Conservation (phyloP, 1,140 invertebrate genomes). For the Bemisia tabaci region DNA sequence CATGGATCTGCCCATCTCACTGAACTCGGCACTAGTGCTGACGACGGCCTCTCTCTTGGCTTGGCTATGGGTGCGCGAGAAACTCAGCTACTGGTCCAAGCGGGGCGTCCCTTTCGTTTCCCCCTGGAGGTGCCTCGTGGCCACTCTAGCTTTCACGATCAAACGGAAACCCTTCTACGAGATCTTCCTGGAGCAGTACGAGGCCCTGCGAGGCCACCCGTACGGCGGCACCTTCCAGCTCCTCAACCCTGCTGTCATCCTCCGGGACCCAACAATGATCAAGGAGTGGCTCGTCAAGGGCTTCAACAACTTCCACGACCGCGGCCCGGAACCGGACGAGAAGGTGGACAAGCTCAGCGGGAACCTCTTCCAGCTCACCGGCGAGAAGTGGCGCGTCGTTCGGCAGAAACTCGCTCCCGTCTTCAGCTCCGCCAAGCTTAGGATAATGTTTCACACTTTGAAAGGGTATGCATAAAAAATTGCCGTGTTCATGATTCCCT, state of each 20-base stretch:
- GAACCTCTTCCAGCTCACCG: slow-evolving; percentile 21
- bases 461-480: slow-evolving; percentile 28
- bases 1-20: neutral
- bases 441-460: slow-evolving; percentile 36
- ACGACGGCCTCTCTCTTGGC: neutral
- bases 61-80: neutral
- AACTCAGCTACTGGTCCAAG: neutral
- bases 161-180: neutral
- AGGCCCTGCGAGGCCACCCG: neutral
- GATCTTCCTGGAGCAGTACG: neutral
- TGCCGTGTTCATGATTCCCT: slow-evolving; percentile 19
- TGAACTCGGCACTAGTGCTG: neutral
- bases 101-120: neutral
- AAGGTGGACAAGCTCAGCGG: slow-evolving; percentile 22
- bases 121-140: neutral
- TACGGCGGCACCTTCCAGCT: slow-evolving; percentile 21
- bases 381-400: slow-evolving; percentile 29
- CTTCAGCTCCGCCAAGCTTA: slow-evolving; percentile 35
- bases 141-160: neutral
- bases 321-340: slow-evolving; percentile 21
- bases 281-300: slow-evolving; percentile 35
- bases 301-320: slow-evolving; percentile 32
- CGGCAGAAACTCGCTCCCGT: slow-evolving; percentile 30
- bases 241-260: slow-evolving; percentile 17
- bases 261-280: slow-evolving; percentile 33